Base-by-base conservation (phyloP, 1,140 invertebrate species). In the Sarcophaga peregrina region DNA sequence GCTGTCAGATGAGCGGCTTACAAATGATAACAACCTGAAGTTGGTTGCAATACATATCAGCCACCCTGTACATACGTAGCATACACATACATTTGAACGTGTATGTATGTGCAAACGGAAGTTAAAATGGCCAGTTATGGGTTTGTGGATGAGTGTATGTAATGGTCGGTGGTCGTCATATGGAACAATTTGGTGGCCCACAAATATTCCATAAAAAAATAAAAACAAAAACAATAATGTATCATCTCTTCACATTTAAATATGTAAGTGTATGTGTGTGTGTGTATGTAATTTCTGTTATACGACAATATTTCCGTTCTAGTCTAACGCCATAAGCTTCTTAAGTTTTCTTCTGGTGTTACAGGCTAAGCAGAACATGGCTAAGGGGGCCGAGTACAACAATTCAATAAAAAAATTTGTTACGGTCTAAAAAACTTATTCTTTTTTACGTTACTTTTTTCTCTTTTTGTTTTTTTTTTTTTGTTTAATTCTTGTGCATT, bases 401-500 rank as follows among this genome's bases (percentile, higher is more conserved):
- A 37, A 82, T 73, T 72, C 68, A 82, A 82, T 82, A 82, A 82
- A 82, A 73, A 82, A 82, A 82, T 82, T 82, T 20, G 81, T 48
- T 52, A 82, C 81, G 81, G 45, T 73, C 47, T 13, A 52, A 74
- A 73, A 74, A 72, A 74, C 58, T 46, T n/a, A 20, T 6, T 13
- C 45, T 58, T 72, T 72, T 81, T 81, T 46, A 72, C 15, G 46
- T 17, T 37, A 2, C 1, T 37, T 37, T 37, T 37, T 37, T 37
- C 4, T 37, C 1, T 37, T 37, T 37, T 37, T 37, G 25, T 37
- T 37, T 37, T 37, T 37, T 37, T 37, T 1, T 37, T 37, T 37
- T 37, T 37, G 25, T 4, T 37, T 37, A 37, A 37, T 37, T 37
- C 80, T 78, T 78, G 48, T 78, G 75, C 75, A 78, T 78, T 78